Percentiles rank a stretch among this genome's conserved stretches.
Evolutionary conservation across 2,797 vertebrate genomes (phyloP).

Genomic region (Pitangus sulphuratus): DNA sequence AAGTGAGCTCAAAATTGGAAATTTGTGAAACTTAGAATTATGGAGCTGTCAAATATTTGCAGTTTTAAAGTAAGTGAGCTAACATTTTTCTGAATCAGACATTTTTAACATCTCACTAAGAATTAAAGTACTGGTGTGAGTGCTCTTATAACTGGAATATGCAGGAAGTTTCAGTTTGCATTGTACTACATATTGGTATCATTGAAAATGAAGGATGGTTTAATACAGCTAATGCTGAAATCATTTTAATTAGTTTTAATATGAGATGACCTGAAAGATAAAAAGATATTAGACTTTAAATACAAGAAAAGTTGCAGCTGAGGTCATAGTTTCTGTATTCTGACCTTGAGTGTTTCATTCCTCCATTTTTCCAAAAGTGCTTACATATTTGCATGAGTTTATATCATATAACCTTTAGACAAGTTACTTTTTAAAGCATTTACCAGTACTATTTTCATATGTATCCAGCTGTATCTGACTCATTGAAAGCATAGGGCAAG

Average conservation of each 20-base stretch:
- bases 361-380: background rate
- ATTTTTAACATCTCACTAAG: background rate
- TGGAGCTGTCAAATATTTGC: background rate
- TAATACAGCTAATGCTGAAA: background rate
- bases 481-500: background rate
- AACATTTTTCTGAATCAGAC: background rate
- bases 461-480: background rate
- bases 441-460: background rate
- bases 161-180: background rate
- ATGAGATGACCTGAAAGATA: background rate
- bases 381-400: background rate
- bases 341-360: background rate
- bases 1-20: background rate
- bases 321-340: background rate
- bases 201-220: constrained; percentile 2
- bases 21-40: background rate
- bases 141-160: background rate
- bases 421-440: background rate
- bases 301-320: background rate
- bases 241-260: constrained; percentile 2
- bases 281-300: background rate
- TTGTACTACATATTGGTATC: background rate
- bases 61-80: background rate
- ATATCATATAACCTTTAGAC: background rate
- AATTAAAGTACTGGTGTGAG: background rate